These are phyloP conservation scores for Archips xylosteana DNA, from an alignment of 2,888 invertebrate genomes.

Conservation along the genomic window DNA sequence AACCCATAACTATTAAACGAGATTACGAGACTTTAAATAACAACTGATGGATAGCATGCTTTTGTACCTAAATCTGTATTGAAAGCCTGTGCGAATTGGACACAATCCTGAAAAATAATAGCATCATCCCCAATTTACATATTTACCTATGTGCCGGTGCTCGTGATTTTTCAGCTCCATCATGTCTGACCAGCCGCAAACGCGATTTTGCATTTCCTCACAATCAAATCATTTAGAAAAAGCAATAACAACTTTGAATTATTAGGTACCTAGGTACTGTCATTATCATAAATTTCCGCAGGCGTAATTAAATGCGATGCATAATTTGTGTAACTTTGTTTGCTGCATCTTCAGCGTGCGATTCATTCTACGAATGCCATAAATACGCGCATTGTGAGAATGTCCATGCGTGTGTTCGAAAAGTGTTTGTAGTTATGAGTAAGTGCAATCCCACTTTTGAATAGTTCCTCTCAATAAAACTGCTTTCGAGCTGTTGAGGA, in stretches of 20 bases:
- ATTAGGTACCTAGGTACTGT: background rate
- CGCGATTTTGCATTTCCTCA: background rate
- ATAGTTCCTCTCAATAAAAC: slow-evolving; percentile 5
- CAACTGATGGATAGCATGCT: too few relatives aligned
- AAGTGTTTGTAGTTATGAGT: slow-evolving; percentile 1
- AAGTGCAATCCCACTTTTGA: background rate
- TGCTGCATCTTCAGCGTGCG: background rate
- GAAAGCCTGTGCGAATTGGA: slow-evolving; percentile 5
- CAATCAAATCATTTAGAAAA: background rate
- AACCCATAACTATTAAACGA: background rate
- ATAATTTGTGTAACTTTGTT: background rate
- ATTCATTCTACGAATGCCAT: background rate
- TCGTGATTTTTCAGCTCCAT: slow-evolving; percentile 20
- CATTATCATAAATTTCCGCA: too few relatives aligned
- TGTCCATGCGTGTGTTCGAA: background rate
- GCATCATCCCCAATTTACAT: slow-evolving; percentile 26
- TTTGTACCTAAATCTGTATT: too few relatives aligned
- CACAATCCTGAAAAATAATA: slow-evolving; percentile 19
- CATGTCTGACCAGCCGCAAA: slow-evolving; percentile 6
- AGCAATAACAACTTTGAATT: background rate
- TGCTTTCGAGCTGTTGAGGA: background rate
- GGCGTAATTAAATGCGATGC: background rate
- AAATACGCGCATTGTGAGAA: background rate
- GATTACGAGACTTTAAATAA: too few relatives aligned
- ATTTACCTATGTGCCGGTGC: slow-evolving; percentile 4